These are phyloP conservation scores for Corythornis leucogaster DNA, from an alignment of 2,797 vertebrate species.

Conservation along the genomic window DNA sequence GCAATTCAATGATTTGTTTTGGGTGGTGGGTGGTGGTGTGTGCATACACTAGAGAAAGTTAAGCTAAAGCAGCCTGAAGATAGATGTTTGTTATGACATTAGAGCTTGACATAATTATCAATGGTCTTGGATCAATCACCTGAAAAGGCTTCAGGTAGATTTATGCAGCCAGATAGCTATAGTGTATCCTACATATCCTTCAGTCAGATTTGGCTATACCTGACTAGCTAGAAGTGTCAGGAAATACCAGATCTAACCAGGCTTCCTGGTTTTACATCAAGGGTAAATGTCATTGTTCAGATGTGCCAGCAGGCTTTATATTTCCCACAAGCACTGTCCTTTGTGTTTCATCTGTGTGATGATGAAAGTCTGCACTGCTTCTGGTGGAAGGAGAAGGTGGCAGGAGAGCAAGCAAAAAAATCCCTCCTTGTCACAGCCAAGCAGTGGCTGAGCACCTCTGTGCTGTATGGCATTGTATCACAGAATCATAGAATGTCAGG, in stretches of 20 bases:
- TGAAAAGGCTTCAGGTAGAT: background rate
- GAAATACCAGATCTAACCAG: background rate
- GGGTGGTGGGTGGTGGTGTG: background rate
- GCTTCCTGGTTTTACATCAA: background rate
- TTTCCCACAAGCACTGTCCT: background rate
- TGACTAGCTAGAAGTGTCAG: background rate
- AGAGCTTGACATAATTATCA: background rate
- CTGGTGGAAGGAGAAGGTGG: accelerated
- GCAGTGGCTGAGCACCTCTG: background rate
- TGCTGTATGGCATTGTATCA: background rate
- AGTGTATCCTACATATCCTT: background rate
- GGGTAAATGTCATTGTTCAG: background rate
- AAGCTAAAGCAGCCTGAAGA: background rate
- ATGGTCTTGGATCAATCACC: background rate
- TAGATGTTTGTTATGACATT: background rate
- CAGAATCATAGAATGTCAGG: too few relatives aligned
- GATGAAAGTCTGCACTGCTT: background rate
- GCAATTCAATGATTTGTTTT: background rate
- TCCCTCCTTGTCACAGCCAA: background rate
- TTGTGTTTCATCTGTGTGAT: background rate
- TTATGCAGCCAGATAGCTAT: background rate
- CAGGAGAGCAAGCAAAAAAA: background rate
- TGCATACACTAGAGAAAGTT: background rate
- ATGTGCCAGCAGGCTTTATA: background rate
- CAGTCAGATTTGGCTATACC: background rate